Evolutionary conservation across 2,113 vertebrate species (phyloP), one percentile per base, ranked within the genome.

Genomic region (Poicephalus gulielmi): DNA sequence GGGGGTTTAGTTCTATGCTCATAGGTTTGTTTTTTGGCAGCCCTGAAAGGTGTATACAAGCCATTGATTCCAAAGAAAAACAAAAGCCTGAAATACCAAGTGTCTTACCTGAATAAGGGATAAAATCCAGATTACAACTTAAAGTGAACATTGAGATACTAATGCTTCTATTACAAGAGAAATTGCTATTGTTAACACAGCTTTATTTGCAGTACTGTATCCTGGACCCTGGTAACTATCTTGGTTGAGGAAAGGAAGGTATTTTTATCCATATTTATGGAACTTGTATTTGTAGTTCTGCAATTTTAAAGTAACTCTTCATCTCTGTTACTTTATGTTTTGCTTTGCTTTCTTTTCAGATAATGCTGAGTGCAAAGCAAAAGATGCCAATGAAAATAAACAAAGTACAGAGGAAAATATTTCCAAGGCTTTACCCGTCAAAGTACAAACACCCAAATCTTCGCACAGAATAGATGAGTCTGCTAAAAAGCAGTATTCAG

Each of bases 301-400:
- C 22, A 30, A 0, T 73, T 88, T 77, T 79, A 16, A 75, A 86
- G 23, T 78, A 82, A 70, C 62, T 80, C 10, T 68, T 6, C 2
- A 0, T 67, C 44, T 79, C 4, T 69, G 11, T 79, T 35, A 22
- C 19, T 43, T 88, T 44, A 74, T 75, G 37, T 27, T 63, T 70
- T 89, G 16, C 4, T 92, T 94, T 94, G 24, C 67, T 81, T 89
- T 15, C 31, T 88, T 71, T 79, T 33, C 73, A 97, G 97, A 43
- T 73, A 75, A 87, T 44, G 41, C 43, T 69, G 88, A 95, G 22
- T 6, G 33, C 43, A 70, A 93, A 91, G 81, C 33, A 59, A 80
- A 92, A 63, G 33, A 53, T n/a, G 14, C 10, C 44, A 22, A 23
- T 28, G 55, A 55, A 62, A 91, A 57, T 8, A 92, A 94, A 50